phyloP scores from a whole-genome alignment of 1,140 invertebrate genomes.

The Calosoma granatense region DNA sequence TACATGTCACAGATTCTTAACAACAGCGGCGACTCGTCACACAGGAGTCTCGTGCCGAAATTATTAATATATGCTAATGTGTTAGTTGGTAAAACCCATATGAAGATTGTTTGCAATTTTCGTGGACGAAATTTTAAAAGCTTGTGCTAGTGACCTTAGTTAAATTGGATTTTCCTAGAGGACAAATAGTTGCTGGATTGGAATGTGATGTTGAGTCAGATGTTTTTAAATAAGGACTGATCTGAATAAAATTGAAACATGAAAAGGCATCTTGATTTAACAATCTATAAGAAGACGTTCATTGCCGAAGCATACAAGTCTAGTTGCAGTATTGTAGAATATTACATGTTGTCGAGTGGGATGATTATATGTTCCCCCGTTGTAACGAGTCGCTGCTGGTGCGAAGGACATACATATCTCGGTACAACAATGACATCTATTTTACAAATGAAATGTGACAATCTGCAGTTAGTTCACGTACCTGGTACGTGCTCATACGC shows the following conservation, averaged over 20 bases:
- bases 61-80: too few species aligned
- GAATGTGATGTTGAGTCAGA: too few species aligned
- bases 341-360: neutral
- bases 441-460: neutral
- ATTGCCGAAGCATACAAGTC: neutral
- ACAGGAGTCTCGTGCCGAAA: neutral
- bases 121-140: too few species aligned
- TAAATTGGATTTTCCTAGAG: too few species aligned
- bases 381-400: neutral
- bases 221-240: too few species aligned
- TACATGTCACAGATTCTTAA: neutral
- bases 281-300: neutral
- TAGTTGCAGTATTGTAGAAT: neutral
- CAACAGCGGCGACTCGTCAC: neutral
- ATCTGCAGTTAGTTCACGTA: neutral
- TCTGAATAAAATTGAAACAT: too few species aligned
- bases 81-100: too few species aligned
- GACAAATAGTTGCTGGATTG: too few species aligned
- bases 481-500: neutral
- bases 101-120: too few species aligned
- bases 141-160: too few species aligned
- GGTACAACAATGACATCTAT: neutral
- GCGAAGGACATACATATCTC: neutral
- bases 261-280: too few species aligned
- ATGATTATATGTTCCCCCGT: neutral